Evolutionary conservation across 2,888 invertebrate genomes (phyloP).

Genomic region (Crossocerus cetratus): DNA sequence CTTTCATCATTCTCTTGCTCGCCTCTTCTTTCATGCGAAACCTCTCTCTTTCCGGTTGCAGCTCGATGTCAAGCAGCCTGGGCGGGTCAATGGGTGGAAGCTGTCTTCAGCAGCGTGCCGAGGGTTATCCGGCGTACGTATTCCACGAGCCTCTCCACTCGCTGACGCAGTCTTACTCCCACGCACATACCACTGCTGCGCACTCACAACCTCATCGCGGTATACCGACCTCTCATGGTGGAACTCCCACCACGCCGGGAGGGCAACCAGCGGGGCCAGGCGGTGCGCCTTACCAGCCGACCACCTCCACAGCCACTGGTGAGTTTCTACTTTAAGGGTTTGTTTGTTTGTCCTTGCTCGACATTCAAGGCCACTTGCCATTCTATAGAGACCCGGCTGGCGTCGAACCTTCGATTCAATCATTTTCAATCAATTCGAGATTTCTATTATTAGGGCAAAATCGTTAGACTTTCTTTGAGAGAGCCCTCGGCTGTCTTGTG

Average conservation of each 20-base stretch:
- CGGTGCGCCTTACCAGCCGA: constrained; percentile 76
- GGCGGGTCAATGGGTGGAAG: constrained; percentile 87
- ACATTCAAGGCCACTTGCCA: constrained; percentile 64
- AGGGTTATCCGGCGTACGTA: constrained; percentile 91
- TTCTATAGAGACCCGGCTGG: not conserved
- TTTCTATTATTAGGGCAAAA: too few relatives aligned
- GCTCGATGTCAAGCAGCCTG: constrained; percentile 90
- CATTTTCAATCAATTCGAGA: too few relatives aligned
- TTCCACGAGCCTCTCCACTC: constrained; percentile 92
- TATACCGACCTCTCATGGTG: constrained; percentile 76
- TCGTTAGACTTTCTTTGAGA: not conserved
- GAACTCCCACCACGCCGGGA: constrained; percentile 82
- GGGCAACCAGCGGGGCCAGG: constrained; percentile 78
- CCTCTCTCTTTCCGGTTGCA: constrained; percentile 76
- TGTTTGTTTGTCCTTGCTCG: constrained; percentile 55
- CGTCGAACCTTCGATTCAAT: too few relatives aligned
- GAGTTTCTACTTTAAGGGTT: constrained; percentile 67
- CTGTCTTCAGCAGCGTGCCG: constrained; percentile 90
- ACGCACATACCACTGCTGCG: constrained; percentile 86
- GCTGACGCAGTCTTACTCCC: constrained; percentile 85
- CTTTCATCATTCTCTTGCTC: constrained; percentile 4
- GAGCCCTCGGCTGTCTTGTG: not conserved
- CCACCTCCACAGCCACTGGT: constrained; percentile 83
- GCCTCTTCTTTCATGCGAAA: constrained; percentile 27
- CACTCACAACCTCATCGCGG: constrained; percentile 84